A percentile compares a stretch with the other conserved stretches of the same genome.
Evolutionary conservation across 1,140 invertebrate genomes (phyloP).

Genomic region (Sarcophaga peregrina): DNA sequence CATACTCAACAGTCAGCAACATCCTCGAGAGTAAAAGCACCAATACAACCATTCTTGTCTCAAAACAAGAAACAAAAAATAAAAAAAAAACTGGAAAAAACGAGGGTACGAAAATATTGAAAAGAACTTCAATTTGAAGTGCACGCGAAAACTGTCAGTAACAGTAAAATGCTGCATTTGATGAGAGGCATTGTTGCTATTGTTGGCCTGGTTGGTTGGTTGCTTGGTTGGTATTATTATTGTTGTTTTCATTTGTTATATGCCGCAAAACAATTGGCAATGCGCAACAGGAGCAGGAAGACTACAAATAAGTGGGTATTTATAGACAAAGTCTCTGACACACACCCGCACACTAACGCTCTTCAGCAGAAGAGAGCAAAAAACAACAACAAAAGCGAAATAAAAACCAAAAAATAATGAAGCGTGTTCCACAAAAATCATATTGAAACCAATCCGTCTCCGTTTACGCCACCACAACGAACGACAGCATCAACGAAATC

Average conservation of each 20-base stretch:
- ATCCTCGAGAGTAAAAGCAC: too few species aligned
- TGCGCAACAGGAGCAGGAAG: conserved; percentile 44
- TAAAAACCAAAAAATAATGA: conserved; percentile 18
- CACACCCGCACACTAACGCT: background rate
- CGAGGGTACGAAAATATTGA: conserved; percentile 33
- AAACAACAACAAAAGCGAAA: background rate
- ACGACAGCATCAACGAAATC: too few species aligned
- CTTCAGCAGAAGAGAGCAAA: background rate
- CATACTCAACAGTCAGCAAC: too few species aligned
- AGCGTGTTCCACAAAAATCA: conserved; percentile 6
- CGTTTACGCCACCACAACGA: background rate
- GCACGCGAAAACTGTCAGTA: conserved; percentile 44
- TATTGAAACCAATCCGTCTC: conserved; percentile 8
- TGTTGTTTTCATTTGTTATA: conserved; percentile 29
- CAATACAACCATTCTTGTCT: too few species aligned
- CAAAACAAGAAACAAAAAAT: too few species aligned
- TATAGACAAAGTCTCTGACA: background rate
- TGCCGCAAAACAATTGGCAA: conserved; percentile 43
- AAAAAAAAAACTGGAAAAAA: too few species aligned
- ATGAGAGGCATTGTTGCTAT: conserved; percentile 42
- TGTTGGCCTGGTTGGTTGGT: background rate
- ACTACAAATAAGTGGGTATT: conserved; percentile 4
- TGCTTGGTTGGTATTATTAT: conserved; percentile 31
- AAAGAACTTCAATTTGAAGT: conserved; percentile 44
- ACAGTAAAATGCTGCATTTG: conserved; percentile 45